Conservation (phyloP, 2,888 invertebrate genomes). For the Idaea aversata region DNA sequence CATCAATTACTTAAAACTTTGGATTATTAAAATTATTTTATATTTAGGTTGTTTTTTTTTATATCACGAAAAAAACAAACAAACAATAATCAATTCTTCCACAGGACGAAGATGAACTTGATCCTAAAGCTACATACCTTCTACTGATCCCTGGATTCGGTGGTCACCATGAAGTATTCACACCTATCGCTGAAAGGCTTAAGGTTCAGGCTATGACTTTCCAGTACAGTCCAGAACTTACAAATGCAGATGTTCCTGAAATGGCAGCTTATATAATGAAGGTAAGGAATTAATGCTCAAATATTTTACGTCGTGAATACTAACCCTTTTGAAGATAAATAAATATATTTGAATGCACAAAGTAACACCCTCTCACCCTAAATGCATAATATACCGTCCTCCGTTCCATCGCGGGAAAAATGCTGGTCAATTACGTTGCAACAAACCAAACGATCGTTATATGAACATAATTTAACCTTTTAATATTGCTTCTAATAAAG, state of each 20-base stretch:
- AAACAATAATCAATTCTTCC: neutral
- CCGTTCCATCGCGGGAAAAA: no score
- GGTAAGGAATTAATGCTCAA: constrained; percentile 17
- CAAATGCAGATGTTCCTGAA: constrained; percentile 27
- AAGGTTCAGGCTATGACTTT: constrained; percentile 35
- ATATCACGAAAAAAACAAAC: neutral
- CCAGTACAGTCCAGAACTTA: constrained; percentile 33
- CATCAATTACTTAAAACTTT: no score
- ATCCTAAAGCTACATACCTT: constrained; percentile 33
- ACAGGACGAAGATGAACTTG: constrained; percentile 34
- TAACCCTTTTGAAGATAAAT: constrained; percentile 3
- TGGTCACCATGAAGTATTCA: constrained; percentile 35
- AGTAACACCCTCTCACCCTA: no score
- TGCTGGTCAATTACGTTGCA: no score
- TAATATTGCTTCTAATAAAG: no score
- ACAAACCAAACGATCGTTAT: no score
- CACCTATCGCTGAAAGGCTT: constrained; percentile 31
- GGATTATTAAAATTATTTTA: neutral
- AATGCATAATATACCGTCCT: no score
- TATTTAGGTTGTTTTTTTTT: constrained; percentile 5
- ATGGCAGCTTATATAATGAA: constrained; percentile 31
- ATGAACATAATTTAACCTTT: no score
- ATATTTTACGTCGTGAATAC: neutral
- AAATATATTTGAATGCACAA: neutral
- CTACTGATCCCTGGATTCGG: constrained; percentile 44